Percentiles rank a stretch among this genome's conserved stretches.
Evolutionary conservation across 2,113 vertebrate species (phyloP).

Genomic region (Perccottus glenii): DNA sequence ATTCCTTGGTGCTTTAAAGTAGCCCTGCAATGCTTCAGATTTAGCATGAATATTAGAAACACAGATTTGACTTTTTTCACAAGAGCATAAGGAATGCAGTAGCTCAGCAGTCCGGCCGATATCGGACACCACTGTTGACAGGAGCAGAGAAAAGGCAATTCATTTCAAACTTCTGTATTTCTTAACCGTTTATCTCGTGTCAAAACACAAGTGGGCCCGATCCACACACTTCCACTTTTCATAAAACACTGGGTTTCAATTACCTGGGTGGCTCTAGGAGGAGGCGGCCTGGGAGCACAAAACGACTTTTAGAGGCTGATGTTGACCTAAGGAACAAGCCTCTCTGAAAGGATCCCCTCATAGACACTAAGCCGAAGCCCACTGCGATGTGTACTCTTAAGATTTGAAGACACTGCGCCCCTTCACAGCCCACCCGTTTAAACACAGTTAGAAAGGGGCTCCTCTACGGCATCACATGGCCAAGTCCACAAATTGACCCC

Average conservation of each 20-base stretch:
- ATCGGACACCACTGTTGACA: constrained; percentile 69
- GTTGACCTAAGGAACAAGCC: constrained; percentile 69
- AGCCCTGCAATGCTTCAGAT: constrained; percentile 19
- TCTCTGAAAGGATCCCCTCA: constrained; percentile 74
- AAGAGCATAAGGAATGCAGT: constrained; percentile 67
- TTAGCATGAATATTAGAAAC: constrained; percentile 42
- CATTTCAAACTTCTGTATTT: constrained; percentile 73
- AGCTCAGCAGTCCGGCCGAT: constrained; percentile 65
- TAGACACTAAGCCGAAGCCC: constrained; percentile 40
- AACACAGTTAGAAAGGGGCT: constrained; percentile 17
- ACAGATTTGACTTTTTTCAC: constrained; percentile 61
- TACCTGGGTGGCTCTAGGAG: constrained; percentile 49
- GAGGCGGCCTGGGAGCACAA: constrained; percentile 42
- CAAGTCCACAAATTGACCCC: constrained; percentile 27
- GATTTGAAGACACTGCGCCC: constrained; percentile 58
- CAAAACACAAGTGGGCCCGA: constrained; percentile 54
- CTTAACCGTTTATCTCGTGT: constrained; percentile 68
- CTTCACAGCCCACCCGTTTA: constrained; percentile 50
- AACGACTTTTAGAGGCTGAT: constrained; percentile 68
- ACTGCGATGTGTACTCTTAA: constrained; percentile 27
- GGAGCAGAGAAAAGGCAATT: constrained; percentile 60
- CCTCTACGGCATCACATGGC: not conserved
- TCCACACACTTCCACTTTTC: constrained; percentile 62
- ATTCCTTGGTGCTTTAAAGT: constrained; percentile 18
- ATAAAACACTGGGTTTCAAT: constrained; percentile 67